These are phyloP conservation scores for Danaus melanippus DNA, from an alignment of 1,140 invertebrate species.

Conservation along the genomic window DNA sequence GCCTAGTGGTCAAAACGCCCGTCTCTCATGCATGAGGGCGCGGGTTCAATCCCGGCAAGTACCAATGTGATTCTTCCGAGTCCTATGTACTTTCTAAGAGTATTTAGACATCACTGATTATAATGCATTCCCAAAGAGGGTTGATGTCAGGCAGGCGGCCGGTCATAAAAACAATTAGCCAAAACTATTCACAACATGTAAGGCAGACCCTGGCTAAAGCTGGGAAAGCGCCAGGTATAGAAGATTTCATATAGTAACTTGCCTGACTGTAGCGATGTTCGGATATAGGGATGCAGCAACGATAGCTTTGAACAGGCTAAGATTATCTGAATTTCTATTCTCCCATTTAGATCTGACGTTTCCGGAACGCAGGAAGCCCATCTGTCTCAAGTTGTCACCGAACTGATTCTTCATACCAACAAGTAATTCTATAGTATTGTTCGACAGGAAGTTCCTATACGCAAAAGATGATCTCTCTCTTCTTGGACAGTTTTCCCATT, in stretches of 20 bases:
- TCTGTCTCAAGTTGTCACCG: slow-evolving; percentile 78
- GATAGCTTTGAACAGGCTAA: slow-evolving; percentile 85
- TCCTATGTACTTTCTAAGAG: too few relatives aligned
- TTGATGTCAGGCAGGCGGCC: too few relatives aligned
- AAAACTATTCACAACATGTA: too few relatives aligned
- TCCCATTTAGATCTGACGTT: slow-evolving; percentile 72
- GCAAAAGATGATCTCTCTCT: slow-evolving; percentile 76
- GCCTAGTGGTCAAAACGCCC: too few relatives aligned
- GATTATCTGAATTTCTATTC: slow-evolving; percentile 85
- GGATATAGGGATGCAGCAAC: slow-evolving; percentile 92
- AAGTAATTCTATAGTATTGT: slow-evolving; percentile 77
- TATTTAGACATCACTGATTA: too few relatives aligned
- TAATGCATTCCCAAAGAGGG: too few relatives aligned
- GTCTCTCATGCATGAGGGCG: too few relatives aligned
- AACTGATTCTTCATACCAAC: slow-evolving; percentile 89
- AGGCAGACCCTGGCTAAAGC: too few relatives aligned
- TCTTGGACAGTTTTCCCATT: slow-evolving; percentile 74
- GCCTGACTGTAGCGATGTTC: slow-evolving; percentile 79
- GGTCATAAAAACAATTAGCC: too few relatives aligned
- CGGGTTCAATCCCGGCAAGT: too few relatives aligned
- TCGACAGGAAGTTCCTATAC: slow-evolving; percentile 82
- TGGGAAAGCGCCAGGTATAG: too few relatives aligned
- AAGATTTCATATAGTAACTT: slow-evolving; percentile 16
- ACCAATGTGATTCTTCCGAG: too few relatives aligned
- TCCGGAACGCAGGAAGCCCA: slow-evolving; percentile 78